Percentiles rank a stretch among this genome's conserved stretches.
Conservation (phyloP, 2,888 invertebrate genomes). For the Ectemnius lituratus region DNA sequence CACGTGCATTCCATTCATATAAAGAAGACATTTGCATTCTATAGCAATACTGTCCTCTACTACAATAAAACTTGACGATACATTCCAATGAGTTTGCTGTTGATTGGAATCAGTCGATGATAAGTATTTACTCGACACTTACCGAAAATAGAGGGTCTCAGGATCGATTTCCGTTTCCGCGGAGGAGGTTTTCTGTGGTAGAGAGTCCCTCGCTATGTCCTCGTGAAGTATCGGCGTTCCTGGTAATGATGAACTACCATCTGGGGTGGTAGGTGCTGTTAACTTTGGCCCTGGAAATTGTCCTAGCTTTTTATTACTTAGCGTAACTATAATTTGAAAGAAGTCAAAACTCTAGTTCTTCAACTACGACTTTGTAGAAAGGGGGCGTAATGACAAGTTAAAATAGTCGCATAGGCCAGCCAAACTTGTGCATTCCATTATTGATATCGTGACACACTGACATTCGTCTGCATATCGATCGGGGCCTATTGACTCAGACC, state of each 20-base stretch:
- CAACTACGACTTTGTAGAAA: no score
- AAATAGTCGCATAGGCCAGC: not conserved
- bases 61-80: no score
- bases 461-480: conserved; percentile 65
- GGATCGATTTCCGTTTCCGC: conserved; percentile 64
- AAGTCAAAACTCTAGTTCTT: no score
- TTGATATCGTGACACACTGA: conserved; percentile 62
- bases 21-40: no score
- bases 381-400: no score
- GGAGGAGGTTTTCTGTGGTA: conserved; percentile 47
- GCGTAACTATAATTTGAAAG: no score
- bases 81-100: no score
- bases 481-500: conserved; percentile 52
- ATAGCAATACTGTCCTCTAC: no score
- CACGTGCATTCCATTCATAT: no score
- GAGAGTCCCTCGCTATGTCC: conserved; percentile 41
- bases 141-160: conserved; percentile 75
- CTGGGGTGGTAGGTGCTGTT: conserved; percentile 64
- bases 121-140: conserved; percentile 21
- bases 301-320: not conserved
- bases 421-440: conserved; percentile 33
- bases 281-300: conserved; percentile 69
- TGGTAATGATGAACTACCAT: conserved; percentile 61
- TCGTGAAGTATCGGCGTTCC: conserved; percentile 68
- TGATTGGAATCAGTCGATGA: not conserved